phyloP scores from a whole-genome alignment of 2,888 invertebrate genomes.

The Aporophyla nigra region DNA sequence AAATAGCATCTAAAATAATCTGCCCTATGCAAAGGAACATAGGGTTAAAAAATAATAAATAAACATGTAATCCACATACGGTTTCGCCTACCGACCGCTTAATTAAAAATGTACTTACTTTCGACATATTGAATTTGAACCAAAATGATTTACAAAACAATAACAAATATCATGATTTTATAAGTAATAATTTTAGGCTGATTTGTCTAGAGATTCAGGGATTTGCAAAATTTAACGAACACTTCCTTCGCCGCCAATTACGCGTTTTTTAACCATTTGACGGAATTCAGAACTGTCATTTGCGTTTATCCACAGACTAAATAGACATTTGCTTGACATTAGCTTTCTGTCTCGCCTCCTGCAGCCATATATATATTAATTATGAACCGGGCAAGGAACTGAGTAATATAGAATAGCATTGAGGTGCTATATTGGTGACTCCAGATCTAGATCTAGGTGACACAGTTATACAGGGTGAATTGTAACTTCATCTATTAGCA shows the following conservation, averaged over 20 bases:
- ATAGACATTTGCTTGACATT: neutral
- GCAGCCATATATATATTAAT: neutral
- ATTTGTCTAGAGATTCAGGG: constrained; percentile 15
- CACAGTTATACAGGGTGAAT: too few relatives aligned
- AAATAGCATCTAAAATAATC: neutral
- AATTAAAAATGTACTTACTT: constrained; percentile 45
- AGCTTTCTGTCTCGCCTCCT: constrained; percentile 7
- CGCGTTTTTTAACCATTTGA: neutral
- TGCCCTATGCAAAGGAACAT: neutral
- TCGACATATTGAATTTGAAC: constrained; percentile 44
- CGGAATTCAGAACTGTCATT: neutral
- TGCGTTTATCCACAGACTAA: neutral
- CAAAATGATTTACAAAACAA: constrained; percentile 22
- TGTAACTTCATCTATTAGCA: too few relatives aligned
- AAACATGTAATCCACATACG: neutral
- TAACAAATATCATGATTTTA: constrained; percentile 38
- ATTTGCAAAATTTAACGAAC: constrained; percentile 36
- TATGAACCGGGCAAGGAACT: neutral
- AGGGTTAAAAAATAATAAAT: neutral
- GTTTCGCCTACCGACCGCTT: neutral
- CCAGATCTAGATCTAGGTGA: neutral
- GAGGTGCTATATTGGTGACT: neutral
- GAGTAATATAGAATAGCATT: too few relatives aligned
- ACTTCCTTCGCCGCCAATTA: constrained; percentile 37
- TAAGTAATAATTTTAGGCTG: neutral